These are phyloP conservation scores for Notarius quadriscutis DNA, from an alignment of 2,113 vertebrate genomes.

Conservation along the genomic window DNA sequence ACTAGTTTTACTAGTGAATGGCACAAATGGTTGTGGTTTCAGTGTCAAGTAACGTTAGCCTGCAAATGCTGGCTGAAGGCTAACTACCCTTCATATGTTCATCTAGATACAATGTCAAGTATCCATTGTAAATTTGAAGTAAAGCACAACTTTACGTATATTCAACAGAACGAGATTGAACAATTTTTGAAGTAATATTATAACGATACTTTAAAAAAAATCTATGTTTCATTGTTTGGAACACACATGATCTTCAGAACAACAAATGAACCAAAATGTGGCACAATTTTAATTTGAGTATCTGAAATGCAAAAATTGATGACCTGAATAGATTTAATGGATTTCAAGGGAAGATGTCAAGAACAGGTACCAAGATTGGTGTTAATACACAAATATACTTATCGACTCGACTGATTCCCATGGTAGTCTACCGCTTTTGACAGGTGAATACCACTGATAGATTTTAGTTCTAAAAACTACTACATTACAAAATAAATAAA, in stretches of 20 bases:
- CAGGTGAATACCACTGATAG: too few species aligned
- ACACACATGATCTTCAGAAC: neutral
- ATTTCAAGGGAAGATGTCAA: neutral
- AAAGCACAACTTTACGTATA: neutral
- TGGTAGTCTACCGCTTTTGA: too few species aligned
- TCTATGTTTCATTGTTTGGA: too few species aligned
- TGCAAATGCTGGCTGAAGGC: neutral
- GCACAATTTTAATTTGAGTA: neutral
- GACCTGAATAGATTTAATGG: neutral
- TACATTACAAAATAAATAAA: too few species aligned
- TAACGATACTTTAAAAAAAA: neutral
- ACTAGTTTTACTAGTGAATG: neutral
- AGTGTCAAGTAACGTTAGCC: neutral
- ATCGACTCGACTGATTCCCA: too few species aligned
- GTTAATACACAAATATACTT: neutral
- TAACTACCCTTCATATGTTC: neutral
- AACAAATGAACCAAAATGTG: neutral
- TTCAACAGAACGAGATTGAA: neutral
- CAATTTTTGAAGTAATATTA: neutral
- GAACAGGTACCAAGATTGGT: neutral
- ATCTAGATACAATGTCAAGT: too few species aligned
- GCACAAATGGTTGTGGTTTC: neutral
- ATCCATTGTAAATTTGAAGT: neutral
- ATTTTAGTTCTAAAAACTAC: too few species aligned
- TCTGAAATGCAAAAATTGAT: neutral